Base-by-base conservation (phyloP, 2,888 invertebrate species). In the Tiliacea citrago region DNA sequence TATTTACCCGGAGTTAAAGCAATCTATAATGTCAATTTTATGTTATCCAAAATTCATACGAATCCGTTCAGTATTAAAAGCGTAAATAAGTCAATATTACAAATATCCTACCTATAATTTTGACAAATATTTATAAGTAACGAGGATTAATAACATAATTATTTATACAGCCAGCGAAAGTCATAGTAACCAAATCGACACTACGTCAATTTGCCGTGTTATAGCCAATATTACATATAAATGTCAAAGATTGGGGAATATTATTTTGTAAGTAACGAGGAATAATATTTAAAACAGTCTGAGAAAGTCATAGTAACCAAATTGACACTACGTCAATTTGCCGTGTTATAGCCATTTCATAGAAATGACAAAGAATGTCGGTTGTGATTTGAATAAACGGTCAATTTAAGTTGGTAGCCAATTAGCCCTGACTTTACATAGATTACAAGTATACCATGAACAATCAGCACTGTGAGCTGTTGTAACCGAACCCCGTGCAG, bases 401-500 rank as follows among this genome's bases (percentile, higher is more conserved):
- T n/a, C 6, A 12, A 53, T 55, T 55, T 13, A 13, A 24, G 3
- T 6, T 24, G 55, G 24, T n/a, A 24, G n/a, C 24, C 29, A 29
- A 3, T 29, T 24, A 16, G 6, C 7, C 55, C 24, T 55, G 24
- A 24, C n/a, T 7, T 24, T 21, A 51, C 39, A 39, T 39, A 39
- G 39, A 0, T 2, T 39, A 39, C 39, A 39, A 39, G 39, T 39
- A 39, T 39, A 39, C 0, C 39, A 39, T 45, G 57, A 68, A 66
- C n/a, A 68, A 75, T 62, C 45, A 66, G 61, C 69, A 60, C 42
- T 57, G 24, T 62, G 53, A n/a, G 57, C 29, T 45, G 68, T 42
- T 55, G 70, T 51, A 84, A 83, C 45, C 18, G 3, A 42, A 77
- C 29, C 35, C 61, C 12, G 35, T 2, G 1, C 55, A 68, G 39